Base-by-base conservation (phyloP, 2,113 vertebrate genomes). In the Tretioscincus oriximinensis region DNA sequence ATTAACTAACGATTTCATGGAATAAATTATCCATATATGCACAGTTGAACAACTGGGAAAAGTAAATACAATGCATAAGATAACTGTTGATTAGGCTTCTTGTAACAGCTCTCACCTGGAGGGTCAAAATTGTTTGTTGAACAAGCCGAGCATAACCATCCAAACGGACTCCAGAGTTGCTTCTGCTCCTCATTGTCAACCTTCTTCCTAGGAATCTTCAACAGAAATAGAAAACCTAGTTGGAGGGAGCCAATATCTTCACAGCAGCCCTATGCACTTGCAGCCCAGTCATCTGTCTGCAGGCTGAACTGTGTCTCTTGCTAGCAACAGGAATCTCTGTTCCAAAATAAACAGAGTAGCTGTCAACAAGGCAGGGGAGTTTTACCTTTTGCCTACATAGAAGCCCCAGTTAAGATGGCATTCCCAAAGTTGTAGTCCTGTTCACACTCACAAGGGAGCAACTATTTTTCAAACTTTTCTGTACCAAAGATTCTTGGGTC, bases 111-210 rank as follows among this genome's bases (percentile, higher is more conserved):
- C 92, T 92, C 91, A 98, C 98, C 97, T 99, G 98, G 80, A 97
- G 96, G 83, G 96, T 95, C 31, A 99, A 93, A 89, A 99, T 99
- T 18, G 98, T 99, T 87, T 97, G 96, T 63, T 99, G 98, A 45
- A 99, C 95, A 64, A 99, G 95, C 47, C 97, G 93, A 69, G 97
- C 97, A 35, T 98, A 99, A 1, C 97, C 96, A 80, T 99, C 98
- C 90, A 99, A 91, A 47, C 97, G 94, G 81, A 99, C 98, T 65
- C 98, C 98, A 0, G 98, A 99, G 90, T 99, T 99, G 91, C 98
- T 99, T 87, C 98, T 95, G 93, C 98, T 99, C 92, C 98, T 95
- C 98, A 99, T 99, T 66, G 87, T 91, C 45, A 20, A 16, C 5
- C 1, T 11, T 58, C 54, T 18, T 11, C 58, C 31, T 28, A 47